Conservation (phyloP, 2,113 vertebrate species). For the Poeciliopsis prolifica region DNA sequence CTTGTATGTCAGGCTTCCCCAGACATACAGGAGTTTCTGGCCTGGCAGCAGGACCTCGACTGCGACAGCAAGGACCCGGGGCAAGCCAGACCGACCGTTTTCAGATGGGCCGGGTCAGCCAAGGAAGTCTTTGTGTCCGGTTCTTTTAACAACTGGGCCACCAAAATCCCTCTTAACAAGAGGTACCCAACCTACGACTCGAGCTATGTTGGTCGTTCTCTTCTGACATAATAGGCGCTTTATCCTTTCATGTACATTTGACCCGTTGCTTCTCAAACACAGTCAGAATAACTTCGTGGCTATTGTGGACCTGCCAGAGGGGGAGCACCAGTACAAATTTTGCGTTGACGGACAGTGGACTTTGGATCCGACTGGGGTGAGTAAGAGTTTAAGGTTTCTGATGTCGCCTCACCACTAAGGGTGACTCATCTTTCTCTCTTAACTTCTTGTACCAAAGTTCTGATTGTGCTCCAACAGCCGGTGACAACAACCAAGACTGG, state of each 20-base stretch:
- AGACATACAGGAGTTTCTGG: conserved; percentile 92
- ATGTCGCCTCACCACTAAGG: neutral
- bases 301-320: conserved; percentile 94
- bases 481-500: conserved; percentile 91
- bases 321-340: conserved; percentile 98
- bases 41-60: conserved; percentile 94
- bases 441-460: neutral
- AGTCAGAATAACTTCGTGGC: conserved; percentile 97
- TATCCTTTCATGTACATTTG: neutral
- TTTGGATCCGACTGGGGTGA: conserved; percentile 91
- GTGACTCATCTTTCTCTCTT: neutral
- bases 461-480: conserved; percentile 76
- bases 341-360: conserved; percentile 97
- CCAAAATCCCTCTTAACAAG: conserved; percentile 93
- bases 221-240: neutral
- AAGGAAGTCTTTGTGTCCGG: conserved; percentile 95
- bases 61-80: conserved; percentile 83
- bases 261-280: conserved; percentile 22
- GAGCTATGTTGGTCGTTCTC: neutral
- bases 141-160: conserved; percentile 97
- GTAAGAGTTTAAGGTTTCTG: neutral
- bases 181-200: conserved; percentile 77
- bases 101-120: conserved; percentile 89
- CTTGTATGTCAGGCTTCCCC: conserved; percentile 75
- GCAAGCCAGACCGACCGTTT: conserved; percentile 90